Conservation (phyloP, 2,888 invertebrate genomes). For the Agrenia bidenticulata region DNA sequence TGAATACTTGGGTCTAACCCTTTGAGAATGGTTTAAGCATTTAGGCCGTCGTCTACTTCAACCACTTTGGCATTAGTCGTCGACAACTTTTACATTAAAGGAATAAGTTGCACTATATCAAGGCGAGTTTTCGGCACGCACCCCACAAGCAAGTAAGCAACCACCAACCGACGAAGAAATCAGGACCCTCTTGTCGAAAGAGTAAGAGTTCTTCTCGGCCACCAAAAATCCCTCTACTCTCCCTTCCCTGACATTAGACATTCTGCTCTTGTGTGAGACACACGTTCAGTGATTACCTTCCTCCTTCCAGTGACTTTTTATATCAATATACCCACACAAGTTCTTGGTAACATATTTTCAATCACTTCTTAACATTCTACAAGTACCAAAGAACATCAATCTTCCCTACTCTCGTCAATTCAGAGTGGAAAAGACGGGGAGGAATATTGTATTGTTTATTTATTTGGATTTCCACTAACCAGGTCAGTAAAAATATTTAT, state of each 20-base stretch:
- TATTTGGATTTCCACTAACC: constrained; percentile 5
- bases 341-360: too few species aligned
- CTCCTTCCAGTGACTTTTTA: constrained; percentile 8
- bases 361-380: too few species aligned
- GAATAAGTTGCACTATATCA: constrained; percentile 10
- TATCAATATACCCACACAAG: background rate
- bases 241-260: constrained; percentile 35
- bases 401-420: background rate
- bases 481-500: constrained; percentile 6
- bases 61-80: constrained; percentile 16
- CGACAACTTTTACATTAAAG: too few species aligned
- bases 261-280: constrained; percentile 41
- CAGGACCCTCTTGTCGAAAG: too few species aligned
- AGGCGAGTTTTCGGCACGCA: constrained; percentile 24
- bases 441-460: background rate
- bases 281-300: constrained; percentile 33
- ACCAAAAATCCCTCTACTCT: constrained; percentile 19
- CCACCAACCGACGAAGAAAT: too few species aligned
- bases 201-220: background rate
- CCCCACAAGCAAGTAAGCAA: background rate
- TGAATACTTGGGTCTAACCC: too few species aligned
- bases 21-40: background rate
- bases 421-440: background rate
- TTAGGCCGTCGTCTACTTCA: constrained; percentile 33
- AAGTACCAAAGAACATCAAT: too few species aligned